phyloP scores from a whole-genome alignment of 2,888 invertebrate genomes.

The Tenthredo distinguenda region DNA sequence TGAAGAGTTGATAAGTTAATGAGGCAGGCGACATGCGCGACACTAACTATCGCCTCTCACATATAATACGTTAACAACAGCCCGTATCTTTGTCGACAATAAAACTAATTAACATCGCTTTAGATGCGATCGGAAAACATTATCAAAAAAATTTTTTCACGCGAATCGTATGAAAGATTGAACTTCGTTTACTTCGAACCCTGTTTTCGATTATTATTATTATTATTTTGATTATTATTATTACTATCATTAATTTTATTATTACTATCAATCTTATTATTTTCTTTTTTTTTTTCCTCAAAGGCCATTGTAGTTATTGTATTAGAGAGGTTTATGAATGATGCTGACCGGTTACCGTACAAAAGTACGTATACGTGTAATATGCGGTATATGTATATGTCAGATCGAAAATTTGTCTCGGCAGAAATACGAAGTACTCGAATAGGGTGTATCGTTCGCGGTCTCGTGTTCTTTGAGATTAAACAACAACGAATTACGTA shows the following conservation, averaged over 20 bases:
- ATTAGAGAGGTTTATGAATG: background rate
- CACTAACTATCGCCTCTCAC: constrained; percentile 15
- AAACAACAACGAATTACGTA: constrained; percentile 41
- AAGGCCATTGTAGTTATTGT: background rate
- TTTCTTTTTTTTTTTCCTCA: background rate
- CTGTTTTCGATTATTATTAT: constrained; percentile 11
- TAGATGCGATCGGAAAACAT: background rate
- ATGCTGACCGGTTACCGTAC: background rate
- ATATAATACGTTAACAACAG: background rate
- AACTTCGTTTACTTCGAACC: background rate
- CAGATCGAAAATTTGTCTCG: background rate
- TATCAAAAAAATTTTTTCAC: background rate
- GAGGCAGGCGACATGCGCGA: constrained; percentile 32
- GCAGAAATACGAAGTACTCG: background rate
- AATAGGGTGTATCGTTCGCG: background rate
- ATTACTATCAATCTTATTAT: background rate
- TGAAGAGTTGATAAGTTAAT: constrained; percentile 43
- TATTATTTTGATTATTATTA: background rate
- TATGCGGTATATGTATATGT: background rate
- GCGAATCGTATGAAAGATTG: background rate
- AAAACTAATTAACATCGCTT: constrained; percentile 43
- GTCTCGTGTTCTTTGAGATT: constrained; percentile 13
- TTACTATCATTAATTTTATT: background rate
- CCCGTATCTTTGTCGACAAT: constrained; percentile 30
- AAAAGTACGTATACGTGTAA: background rate